Conservation (phyloP, 1,140 invertebrate species). For the Euborellia annulipes region DNA sequence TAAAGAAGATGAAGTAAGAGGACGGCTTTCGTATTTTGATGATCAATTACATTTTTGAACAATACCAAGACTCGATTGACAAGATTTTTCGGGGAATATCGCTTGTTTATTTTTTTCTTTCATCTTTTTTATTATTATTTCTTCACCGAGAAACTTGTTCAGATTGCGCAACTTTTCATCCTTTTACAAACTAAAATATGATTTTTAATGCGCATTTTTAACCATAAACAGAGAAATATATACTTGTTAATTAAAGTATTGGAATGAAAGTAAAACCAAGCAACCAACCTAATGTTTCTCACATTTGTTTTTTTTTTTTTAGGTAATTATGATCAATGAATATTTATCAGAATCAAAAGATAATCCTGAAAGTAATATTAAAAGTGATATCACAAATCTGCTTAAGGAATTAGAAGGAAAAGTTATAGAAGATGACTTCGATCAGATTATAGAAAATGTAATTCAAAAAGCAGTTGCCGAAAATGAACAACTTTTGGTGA, state of each 20-base stretch:
- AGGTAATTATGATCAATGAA: slow-evolving; percentile 20
- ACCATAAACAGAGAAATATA: slow-evolving; percentile 18
- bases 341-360: slow-evolving; percentile 18
- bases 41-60: too few species aligned
- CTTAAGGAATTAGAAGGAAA: slow-evolving; percentile 7
- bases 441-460: slow-evolving; percentile 4
- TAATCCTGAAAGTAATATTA: slow-evolving; percentile 23
- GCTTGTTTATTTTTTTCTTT: too few species aligned
- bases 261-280: slow-evolving; percentile 7
- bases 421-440: slow-evolving; percentile 8
- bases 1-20: too few species aligned
- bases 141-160: slow-evolving; percentile 16
- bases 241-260: slow-evolving; percentile 7
- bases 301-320: slow-evolving; percentile 20
- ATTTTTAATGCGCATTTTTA: too few species aligned
- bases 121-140: slow-evolving; percentile 27
- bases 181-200: too few species aligned
- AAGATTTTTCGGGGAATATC: too few species aligned
- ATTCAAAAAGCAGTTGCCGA: slow-evolving; percentile 26
- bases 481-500: slow-evolving; percentile 1
- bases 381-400: not conserved
- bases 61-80: too few species aligned
- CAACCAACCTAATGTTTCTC: slow-evolving; percentile 15
- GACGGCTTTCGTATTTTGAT: too few species aligned
- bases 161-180: too few species aligned